Base-by-base conservation (phyloP, 1,140 invertebrate genomes). In the Megathymus violae region DNA sequence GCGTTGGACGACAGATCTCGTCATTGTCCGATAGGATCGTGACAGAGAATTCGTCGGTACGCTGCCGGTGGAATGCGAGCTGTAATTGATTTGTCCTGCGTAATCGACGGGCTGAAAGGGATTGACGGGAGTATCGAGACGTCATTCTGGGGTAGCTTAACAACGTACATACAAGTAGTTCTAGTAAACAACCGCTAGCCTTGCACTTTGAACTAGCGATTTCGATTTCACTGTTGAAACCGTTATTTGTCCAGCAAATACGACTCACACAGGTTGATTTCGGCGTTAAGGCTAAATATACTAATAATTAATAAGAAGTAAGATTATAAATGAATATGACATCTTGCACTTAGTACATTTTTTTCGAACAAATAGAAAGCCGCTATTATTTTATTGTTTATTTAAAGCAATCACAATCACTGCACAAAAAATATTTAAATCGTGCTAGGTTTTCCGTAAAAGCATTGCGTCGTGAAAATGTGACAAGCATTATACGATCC, bases 41-140 rank as follows among this genome's bases (percentile, higher is more conserved):
- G 85, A 88, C 80, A 86, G 85, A 74, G 85, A 88, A 88, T 88
- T 84, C 83, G 80, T 85, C 82, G 83, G 85, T 73, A 74, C 74
- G 67, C 76, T 78, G 81, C 70, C 74, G 72, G 65, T 77, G 84
- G 84, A 88, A 88, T 90, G 84, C 76, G 74, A 82, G 67, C 77
- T 71, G 78, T 90, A 90, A 90, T 90, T 90, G 88, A 90, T 90
- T 90, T 86, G 88, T 88, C 85, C 80, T 84, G 80, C 80, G 82
- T 88, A 80, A 87, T 85, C 81, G 80, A 80, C 76, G 75, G 76
- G 64, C 63, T 68, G 69, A 67, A 66, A 77, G 76, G 74, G 78
- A 83, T 81, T 82, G 80, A 86, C 78, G 69, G 82, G 79, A 78
- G 76, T 78, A 77, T 82, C 74, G 78, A 83, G 81, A 82, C 71